Evolutionary conservation across 2,113 vertebrate species (phyloP), one percentile per base, ranked within the genome.

Genomic region (Ptilonorhynchus violaceus): DNA sequence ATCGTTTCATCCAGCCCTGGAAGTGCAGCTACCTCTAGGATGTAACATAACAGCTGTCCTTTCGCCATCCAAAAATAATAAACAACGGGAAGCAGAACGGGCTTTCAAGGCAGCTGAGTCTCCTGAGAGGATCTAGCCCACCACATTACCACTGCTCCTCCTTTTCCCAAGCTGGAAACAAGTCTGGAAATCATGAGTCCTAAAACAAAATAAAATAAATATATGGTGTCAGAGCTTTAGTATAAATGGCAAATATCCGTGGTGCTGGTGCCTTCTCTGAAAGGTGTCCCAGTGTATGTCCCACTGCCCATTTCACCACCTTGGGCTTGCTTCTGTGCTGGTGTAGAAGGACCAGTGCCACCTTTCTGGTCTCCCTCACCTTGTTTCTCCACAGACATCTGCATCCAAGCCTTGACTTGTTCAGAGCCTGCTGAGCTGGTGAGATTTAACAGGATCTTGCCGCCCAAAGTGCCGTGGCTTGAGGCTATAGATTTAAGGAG

Each of bases 401-500:
- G 49, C 68, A 89, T 67, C 92, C 88, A 92, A 93, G 96, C 73
- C 92, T 90, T 44, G 17, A 95, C 92, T 93, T 95, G 96, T 88
- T 85, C 15, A 0, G 82, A 95, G 76, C 93, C 76, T 91, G 96
- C 92, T 94, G 91, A 96, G 93, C 94, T 94, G 80, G 89, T 96
- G 86, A 93, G 93, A 94, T 97, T 94, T 95, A 95, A 94, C 80
- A 94, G 80, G 88, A 96, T 96, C 90, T 84, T 68, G 39, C 91
- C 21, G 28, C 95, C 92, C 95, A 91, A 95, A 93, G 92, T 95
- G 85, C 73, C 2, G 13, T 93, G 69, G 76, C 96, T 94, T 31
- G 42, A 93, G 95, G 96, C 96, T 96, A 96, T 86, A 92, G 93
- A 94, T 96, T 96, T 95, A 95, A 96, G 96, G 72, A 89, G 76